Percentiles rank a stretch among this genome's conserved stretches.
These are phyloP conservation scores for Scaptomyza tumidula DNA, from an alignment of 2,888 invertebrate species.

Conservation along the genomic window DNA sequence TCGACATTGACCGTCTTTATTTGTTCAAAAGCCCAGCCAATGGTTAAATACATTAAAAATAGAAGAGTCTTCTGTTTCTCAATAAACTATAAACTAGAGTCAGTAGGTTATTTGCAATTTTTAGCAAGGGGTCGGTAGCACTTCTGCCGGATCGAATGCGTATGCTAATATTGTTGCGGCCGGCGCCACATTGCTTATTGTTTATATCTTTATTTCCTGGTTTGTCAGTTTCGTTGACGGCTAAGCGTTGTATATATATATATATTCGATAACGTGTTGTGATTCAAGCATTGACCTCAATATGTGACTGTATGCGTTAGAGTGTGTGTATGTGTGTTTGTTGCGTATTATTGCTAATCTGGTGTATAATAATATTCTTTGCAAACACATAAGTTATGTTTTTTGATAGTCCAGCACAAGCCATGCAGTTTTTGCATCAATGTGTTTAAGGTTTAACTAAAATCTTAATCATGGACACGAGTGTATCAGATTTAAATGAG, in stretches of 20 bases:
- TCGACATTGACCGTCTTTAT: conserved; percentile 76
- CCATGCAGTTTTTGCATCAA: not conserved
- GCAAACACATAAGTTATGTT: conserved; percentile 14
- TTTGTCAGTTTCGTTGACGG: conserved; percentile 56
- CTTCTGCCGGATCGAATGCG: conserved; percentile 47
- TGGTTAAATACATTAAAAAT: conserved; percentile 46
- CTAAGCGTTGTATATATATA: conserved; percentile 43
- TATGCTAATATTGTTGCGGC: conserved; percentile 50
- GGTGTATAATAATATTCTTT: conserved; percentile 19
- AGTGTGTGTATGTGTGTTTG: conserved; percentile 15
- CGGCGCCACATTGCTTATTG: conserved; percentile 56
- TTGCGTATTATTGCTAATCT: conserved; percentile 18
- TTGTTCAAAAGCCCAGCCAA: conserved; percentile 32
- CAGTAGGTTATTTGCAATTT: conserved; percentile 65
- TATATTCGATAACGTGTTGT: conserved; percentile 58
- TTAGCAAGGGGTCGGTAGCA: conserved; percentile 54
- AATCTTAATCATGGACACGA: not conserved
- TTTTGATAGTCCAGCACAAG: not conserved
- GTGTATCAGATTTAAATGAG: not conserved
- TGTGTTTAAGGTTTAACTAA: not conserved
- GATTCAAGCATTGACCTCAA: conserved; percentile 69
- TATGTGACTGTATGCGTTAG: conserved; percentile 33
- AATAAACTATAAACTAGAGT: conserved; percentile 48
- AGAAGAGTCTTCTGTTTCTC: conserved; percentile 48
- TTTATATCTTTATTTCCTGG: conserved; percentile 71